Evolutionary conservation across 2,888 invertebrate genomes (phyloP).

Genomic region (Dasypolia templi): DNA sequence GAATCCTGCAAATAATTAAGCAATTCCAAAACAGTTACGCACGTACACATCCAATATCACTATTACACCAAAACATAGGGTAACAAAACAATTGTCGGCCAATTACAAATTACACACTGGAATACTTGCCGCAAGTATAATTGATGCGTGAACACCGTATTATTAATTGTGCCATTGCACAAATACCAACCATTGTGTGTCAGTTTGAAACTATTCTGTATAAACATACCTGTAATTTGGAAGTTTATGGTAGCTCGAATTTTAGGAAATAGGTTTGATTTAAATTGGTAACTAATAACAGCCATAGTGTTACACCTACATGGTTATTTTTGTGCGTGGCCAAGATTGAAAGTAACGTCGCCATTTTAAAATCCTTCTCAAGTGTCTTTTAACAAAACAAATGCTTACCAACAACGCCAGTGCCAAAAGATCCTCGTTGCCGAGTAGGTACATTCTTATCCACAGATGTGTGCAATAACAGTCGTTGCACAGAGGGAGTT

Average conservation of each 20-base stretch:
- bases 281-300: neutral
- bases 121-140: conserved; percentile 30
- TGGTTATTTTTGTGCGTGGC: neutral
- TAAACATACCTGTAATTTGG: too few species aligned
- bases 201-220: conserved; percentile 3
- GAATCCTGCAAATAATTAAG: conserved; percentile 14
- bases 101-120: conserved; percentile 44
- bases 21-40: neutral
- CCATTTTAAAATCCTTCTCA: neutral
- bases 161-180: conserved; percentile 30
- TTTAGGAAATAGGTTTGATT: neutral
- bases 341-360: too few species aligned
- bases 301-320: neutral
- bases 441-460: too few species aligned
- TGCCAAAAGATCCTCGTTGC: neutral
- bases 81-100: conserved; percentile 27
- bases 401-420: neutral
- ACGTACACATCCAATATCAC: conserved; percentile 12
- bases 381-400: neutral
- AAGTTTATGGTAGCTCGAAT: too few species aligned
- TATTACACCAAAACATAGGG: conserved; percentile 15
- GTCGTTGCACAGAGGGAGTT: too few species aligned
- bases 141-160: conserved; percentile 33
- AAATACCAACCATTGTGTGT: conserved; percentile 16
- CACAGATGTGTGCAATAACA: too few species aligned